A percentile compares a stretch with the other conserved stretches of the same genome.
These are phyloP conservation scores for Nothoprocta perdicaria DNA, from an alignment of 2,113 vertebrate genomes.

Conservation along the genomic window DNA sequence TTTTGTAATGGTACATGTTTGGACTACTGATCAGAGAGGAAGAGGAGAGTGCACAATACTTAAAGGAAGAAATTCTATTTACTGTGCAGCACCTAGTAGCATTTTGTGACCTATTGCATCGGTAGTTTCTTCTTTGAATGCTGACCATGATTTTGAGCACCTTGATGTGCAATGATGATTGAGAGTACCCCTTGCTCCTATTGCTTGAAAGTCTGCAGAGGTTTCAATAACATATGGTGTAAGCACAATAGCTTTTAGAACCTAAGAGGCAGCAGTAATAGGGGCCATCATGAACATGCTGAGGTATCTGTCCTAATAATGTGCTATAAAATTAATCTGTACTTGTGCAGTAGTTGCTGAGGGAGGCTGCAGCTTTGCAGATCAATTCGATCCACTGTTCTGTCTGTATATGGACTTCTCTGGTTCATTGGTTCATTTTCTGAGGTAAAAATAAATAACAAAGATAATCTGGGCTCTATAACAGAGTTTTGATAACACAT, in stretches of 20 bases:
- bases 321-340: conserved; percentile 26
- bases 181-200: conserved; percentile 6
- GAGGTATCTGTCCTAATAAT: conserved; percentile 25
- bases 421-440: neutral
- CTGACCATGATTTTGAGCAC: neutral
- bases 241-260: conserved; percentile 24
- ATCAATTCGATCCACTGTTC: neutral
- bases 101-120: neutral
- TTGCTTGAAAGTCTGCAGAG: neutral
- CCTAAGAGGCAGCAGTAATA: neutral
- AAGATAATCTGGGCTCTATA: neutral
- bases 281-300: neutral
- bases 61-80: neutral
- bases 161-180: neutral
- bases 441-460: neutral
- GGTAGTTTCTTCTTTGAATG: neutral
- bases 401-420: neutral
- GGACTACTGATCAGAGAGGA: neutral
- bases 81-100: neutral
- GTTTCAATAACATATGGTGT: neutral
- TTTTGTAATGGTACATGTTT: neutral
- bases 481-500: conserved; percentile 9
- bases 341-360: conserved; percentile 7
- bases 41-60: neutral
- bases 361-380: neutral